These are phyloP conservation scores for Chrysolina oricalcia DNA, from an alignment of 2,888 invertebrate species.

Conservation along the genomic window DNA sequence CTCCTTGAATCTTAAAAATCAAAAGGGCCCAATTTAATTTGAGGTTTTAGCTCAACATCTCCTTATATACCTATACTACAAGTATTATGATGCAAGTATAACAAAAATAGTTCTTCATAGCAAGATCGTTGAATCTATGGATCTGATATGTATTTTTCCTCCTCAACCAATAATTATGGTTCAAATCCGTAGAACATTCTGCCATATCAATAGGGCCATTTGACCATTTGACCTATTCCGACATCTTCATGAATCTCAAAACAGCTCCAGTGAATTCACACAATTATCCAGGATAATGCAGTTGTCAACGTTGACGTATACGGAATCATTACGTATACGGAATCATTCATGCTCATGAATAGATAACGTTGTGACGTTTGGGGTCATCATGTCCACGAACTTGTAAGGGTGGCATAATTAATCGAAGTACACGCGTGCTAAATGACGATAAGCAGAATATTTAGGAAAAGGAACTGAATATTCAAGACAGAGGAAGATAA, in stretches of 20 bases:
- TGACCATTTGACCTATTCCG: background rate
- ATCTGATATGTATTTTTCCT: no score
- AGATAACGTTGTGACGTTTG: slow-evolving; percentile 6
- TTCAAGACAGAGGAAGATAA: slow-evolving; percentile 1
- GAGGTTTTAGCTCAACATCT: no score
- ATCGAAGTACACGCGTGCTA: slow-evolving; percentile 5
- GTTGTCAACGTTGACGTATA: background rate
- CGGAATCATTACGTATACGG: background rate
- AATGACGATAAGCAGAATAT: slow-evolving; percentile 6
- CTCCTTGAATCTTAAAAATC: no score
- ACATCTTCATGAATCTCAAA: background rate
- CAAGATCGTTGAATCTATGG: no score
- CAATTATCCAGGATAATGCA: background rate
- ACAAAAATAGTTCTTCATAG: no score
- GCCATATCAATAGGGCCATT: no score
- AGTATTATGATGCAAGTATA: no score
- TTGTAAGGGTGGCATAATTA: slow-evolving; percentile 8
- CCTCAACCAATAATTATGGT: no score
- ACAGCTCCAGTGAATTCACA: background rate
- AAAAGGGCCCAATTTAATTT: no score
- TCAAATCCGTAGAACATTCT: no score
- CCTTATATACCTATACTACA: no score
- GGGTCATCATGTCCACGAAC: slow-evolving; percentile 17
- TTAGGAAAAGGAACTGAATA: background rate
- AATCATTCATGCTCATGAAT: background rate